Base-by-base conservation (phyloP, 2,888 invertebrate genomes). In the Poecilus cupreus region DNA sequence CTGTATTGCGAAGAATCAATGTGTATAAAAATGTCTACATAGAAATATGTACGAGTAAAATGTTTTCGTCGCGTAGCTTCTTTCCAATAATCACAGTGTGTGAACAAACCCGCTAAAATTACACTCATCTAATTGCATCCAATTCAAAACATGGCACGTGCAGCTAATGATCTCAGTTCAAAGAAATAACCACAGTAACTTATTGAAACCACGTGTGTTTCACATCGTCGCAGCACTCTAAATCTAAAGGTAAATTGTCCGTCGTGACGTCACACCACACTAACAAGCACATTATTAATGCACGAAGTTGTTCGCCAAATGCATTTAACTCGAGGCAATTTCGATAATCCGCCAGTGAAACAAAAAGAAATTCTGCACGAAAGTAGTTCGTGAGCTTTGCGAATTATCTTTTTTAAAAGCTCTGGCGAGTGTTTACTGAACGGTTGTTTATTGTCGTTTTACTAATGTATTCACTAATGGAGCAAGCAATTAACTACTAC, bases 401-500 rank as follows among this genome's bases (percentile, higher is more conserved):
- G 37, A 68, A 68, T 68, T 68, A 72, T 72, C 49, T 39, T 70
- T 20, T 20, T 18, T 18, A 18, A 8, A 22, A 54, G 22, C 1
- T 6, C 16, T 51, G 54, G 54, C 32, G 78, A 79, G 20, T 78
- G 43, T 64, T 79, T 39, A 68, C 37, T 18, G 13, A 22, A 32
- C 18, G 64, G 18, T 78, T 70, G 32, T 70, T 77, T 60, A 43
- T 60, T 70, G 18, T 32, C 49, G 79, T 79, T 76, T 54, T 49
- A 79, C 70, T 79, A 79, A 79, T 79, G 79, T 79, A 79, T 79
- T 79, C 79, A 79, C 79, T 79, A 79, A 79, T 51, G 79, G 68
- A 68, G 32, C 51, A 37, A 26, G 49, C 70, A 79, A 79, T 79
- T 79, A 79, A 79, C 70, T 13, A 37, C 43, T 13, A 39, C 26